Evolutionary conservation across 2,113 vertebrate genomes (phyloP).

Genomic region (Apaloderma vittatum): DNA sequence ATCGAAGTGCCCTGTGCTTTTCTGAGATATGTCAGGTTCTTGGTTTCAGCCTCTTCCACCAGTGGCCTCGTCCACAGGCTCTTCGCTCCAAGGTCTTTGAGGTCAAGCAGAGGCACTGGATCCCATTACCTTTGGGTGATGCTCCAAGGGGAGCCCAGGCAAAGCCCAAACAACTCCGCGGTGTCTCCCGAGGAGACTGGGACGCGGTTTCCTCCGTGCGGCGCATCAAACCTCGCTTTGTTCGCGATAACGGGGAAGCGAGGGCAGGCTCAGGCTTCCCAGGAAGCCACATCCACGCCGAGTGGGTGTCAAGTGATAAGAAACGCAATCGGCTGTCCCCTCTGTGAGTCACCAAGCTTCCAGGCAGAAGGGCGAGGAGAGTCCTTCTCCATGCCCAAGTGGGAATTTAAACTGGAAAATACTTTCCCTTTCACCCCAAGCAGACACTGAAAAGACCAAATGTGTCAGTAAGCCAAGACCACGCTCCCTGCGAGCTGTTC

Average conservation of each 20-base stretch:
- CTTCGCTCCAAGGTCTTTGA: not conserved
- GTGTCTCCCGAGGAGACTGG: fast-evolving
- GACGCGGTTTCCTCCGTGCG: not conserved
- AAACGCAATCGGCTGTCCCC: not conserved
- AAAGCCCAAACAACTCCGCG: fast-evolving
- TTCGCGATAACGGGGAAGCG: not conserved
- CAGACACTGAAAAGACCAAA: fast-evolving
- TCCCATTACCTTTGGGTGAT: not conserved
- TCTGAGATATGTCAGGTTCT: fast-evolving
- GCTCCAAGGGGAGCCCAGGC: not conserved
- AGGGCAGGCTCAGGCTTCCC: not conserved
- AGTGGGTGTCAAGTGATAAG: not conserved
- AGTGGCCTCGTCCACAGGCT: not conserved
- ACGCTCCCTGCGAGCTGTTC: not conserved
- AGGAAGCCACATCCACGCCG: not conserved
- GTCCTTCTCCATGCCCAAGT: fast-evolving
- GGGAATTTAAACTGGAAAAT: not conserved
- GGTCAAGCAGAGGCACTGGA: not conserved
- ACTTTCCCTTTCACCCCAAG: not conserved
- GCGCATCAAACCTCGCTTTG: not conserved
- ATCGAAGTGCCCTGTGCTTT: fast-evolving
- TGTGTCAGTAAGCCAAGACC: not conserved
- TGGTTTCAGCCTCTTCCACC: not conserved
- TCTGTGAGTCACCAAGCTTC: not conserved
- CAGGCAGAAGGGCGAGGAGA: not conserved